These are phyloP conservation scores for Netelia virgata DNA, from an alignment of 2,888 invertebrate species.

Conservation along the genomic window DNA sequence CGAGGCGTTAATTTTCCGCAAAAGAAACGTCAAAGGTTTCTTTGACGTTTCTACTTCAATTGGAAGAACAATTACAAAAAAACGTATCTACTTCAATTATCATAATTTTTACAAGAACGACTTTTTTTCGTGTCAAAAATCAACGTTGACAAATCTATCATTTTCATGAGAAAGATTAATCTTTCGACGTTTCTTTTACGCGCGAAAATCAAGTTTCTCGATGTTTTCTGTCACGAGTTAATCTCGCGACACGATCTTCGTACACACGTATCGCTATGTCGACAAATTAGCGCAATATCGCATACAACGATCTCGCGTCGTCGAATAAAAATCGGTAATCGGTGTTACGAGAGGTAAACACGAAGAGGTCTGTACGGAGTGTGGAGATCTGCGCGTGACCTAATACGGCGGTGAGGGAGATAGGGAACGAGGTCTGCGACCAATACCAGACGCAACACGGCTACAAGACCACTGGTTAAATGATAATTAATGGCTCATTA, in stretches of 20 bases:
- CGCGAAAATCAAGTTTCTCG: neutral
- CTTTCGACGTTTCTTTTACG: neutral
- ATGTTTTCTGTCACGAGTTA: neutral
- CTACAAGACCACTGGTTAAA: slow-evolving; percentile 60
- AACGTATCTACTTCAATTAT: too few species aligned
- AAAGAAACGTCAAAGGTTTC: too few species aligned
- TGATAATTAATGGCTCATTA: slow-evolving; percentile 73
- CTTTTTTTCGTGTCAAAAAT: too few species aligned
- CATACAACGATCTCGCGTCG: neutral
- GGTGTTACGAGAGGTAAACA: slow-evolving; percentile 27
- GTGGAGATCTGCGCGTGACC: slow-evolving; percentile 29
- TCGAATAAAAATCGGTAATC: slow-evolving; percentile 21
- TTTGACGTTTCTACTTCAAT: too few species aligned
- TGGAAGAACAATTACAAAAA: too few species aligned
- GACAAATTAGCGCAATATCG: slow-evolving; percentile 1
- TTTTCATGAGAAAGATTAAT: neutral
- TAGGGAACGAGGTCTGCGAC: slow-evolving; percentile 2
- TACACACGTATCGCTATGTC: neutral
- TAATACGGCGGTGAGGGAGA: neutral
- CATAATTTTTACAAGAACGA: too few species aligned
- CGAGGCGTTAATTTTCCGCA: too few species aligned
- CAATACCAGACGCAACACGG: slow-evolving; percentile 30
- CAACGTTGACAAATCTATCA: neutral
- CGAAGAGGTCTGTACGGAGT: neutral
- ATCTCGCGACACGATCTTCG: neutral